Evolutionary conservation across 2,888 invertebrate genomes (phyloP).

Genomic region (Drosophila neutralis): DNA sequence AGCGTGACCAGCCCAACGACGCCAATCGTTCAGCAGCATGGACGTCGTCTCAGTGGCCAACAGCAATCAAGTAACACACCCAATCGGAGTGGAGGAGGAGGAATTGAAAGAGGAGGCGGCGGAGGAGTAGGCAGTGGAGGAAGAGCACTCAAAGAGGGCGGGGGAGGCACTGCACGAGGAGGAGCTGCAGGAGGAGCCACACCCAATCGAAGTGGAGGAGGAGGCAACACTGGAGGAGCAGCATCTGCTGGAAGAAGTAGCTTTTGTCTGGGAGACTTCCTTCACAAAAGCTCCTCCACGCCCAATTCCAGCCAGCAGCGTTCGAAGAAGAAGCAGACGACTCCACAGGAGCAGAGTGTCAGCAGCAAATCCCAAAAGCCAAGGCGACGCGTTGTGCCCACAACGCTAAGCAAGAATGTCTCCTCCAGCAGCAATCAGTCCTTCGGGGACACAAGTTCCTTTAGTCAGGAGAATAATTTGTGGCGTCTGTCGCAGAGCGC

Average conservation of each 20-base stretch:
- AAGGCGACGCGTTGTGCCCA: slow-evolving; percentile 83
- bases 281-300: slow-evolving; percentile 55
- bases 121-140: neutral
- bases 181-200: slow-evolving; percentile 53
- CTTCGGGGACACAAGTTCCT: slow-evolving; percentile 79
- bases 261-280: slow-evolving; percentile 83
- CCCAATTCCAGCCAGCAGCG: slow-evolving; percentile 63
- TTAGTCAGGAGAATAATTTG: slow-evolving; percentile 84
- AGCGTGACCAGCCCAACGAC: slow-evolving; percentile 36
- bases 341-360: slow-evolving; percentile 36
- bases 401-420: slow-evolving; percentile 73
- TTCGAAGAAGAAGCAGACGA: slow-evolving; percentile 64
- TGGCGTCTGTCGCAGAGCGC: slow-evolving; percentile 74
- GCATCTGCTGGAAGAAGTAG: slow-evolving; percentile 36
- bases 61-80: slow-evolving; percentile 65
- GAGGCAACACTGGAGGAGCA: slow-evolving; percentile 27
- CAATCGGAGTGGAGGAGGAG: slow-evolving; percentile 52
- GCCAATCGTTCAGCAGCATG: slow-evolving; percentile 53
- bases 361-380: slow-evolving; percentile 70
- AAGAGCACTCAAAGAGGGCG: neutral
- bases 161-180: slow-evolving; percentile 13
- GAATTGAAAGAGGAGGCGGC: neutral
- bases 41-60: slow-evolving; percentile 33
- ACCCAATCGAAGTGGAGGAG: slow-evolving; percentile 41
- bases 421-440: slow-evolving; percentile 27